These are phyloP conservation scores for Calidris pygmaea DNA, from an alignment of 2,113 vertebrate genomes.

Conservation along the genomic window DNA sequence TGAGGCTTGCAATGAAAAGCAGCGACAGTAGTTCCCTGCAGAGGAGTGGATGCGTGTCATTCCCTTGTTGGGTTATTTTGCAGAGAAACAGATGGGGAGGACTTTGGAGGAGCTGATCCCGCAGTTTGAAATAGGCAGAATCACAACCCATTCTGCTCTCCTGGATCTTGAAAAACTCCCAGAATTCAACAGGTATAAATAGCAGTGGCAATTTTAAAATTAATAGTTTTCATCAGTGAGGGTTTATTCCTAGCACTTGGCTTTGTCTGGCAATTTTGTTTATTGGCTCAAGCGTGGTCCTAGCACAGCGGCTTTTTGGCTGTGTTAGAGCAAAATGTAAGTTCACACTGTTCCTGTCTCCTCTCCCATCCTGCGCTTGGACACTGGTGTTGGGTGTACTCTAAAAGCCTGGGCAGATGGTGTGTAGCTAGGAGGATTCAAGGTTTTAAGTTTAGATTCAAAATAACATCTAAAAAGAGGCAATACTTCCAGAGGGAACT, in stretches of 20 bases:
- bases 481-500: neutral
- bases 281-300: neutral
- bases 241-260: neutral
- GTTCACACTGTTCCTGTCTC: neutral
- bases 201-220: neutral
- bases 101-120: conserved; percentile 83
- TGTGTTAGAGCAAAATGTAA: accelerated
- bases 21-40: accelerated
- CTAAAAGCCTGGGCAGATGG: neutral
- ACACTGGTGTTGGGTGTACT: neutral
- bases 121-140: conserved; percentile 85
- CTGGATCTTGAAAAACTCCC: conserved; percentile 89
- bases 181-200: conserved; percentile 88
- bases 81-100: conserved; percentile 87
- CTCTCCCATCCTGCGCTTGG: neutral
- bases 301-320: neutral
- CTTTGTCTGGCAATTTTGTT: neutral
- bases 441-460: neutral
- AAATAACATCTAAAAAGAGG: neutral
- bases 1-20: accelerated
- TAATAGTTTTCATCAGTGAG: neutral
- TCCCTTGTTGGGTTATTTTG: neutral
- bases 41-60: accelerated
- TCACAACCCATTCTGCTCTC: conserved; percentile 90
- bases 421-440: neutral